Conservation (phyloP, 2,113 vertebrate genomes). For the Brienomyrus brachyistius region DNA sequence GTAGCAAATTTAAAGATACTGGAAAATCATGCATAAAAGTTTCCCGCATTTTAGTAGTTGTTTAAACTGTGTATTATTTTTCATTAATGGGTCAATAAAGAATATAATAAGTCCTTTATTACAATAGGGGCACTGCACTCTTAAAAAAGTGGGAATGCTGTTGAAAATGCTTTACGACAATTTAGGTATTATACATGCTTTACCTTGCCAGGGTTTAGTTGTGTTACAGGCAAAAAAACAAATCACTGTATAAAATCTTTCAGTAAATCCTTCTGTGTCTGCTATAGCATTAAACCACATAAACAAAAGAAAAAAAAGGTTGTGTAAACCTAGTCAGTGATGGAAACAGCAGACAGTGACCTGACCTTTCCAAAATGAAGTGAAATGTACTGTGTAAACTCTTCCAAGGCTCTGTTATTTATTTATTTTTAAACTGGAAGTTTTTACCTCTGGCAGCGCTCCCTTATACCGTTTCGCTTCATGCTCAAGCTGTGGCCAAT, state of each 20-base stretch:
- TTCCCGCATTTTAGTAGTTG: background rate
- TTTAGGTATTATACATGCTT: background rate
- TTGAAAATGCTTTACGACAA: background rate
- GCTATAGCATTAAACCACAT: background rate
- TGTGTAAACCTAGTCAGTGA: background rate
- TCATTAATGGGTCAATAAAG: background rate
- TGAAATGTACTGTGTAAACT: slow-evolving; percentile 33
- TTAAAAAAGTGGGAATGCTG: background rate
- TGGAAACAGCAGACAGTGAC: background rate
- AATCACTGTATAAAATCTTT: background rate
- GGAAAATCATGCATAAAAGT: background rate
- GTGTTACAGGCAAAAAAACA: background rate
- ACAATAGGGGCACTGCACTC: background rate
- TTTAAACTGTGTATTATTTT: background rate
- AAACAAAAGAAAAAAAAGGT: background rate
- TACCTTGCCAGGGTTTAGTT: background rate
- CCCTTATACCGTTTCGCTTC: background rate
- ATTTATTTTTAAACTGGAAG: background rate
- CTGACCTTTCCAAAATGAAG: slow-evolving; percentile 7
- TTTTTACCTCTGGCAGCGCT: background rate
- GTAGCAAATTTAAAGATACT: background rate
- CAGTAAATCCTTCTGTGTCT: background rate
- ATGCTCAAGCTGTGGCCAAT: background rate
- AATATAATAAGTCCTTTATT: background rate
- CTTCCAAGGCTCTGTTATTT: slow-evolving; percentile 13